Conservation (phyloP, 2,888 invertebrate species). For the Pediacus dermestoides region DNA sequence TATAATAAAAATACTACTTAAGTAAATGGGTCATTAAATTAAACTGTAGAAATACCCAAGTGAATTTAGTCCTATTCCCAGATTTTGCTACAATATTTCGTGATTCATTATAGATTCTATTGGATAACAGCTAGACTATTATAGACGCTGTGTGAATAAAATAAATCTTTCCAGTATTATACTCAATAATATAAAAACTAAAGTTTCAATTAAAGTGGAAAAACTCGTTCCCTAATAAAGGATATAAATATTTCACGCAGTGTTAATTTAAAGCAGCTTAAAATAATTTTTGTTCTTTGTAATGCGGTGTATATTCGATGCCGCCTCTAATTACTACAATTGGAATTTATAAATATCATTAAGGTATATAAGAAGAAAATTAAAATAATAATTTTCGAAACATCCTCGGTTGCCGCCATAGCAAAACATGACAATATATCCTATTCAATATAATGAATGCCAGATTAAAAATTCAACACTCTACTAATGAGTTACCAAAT, state of each 20-base stretch:
- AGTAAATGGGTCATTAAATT: too few relatives aligned
- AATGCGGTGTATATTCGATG: conserved; percentile 16
- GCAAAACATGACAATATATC: conserved; percentile 22
- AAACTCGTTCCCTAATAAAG: background rate
- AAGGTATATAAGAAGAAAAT: conserved; percentile 18
- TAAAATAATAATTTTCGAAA: conserved; percentile 25
- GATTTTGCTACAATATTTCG: too few relatives aligned
- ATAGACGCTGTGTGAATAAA: too few relatives aligned
- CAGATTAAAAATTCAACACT: conserved; percentile 33
- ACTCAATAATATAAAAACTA: too few relatives aligned
- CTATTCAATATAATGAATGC: conserved; percentile 34
- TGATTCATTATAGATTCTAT: too few relatives aligned
- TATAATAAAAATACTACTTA: too few relatives aligned
- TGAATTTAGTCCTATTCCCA: too few relatives aligned
- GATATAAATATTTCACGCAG: conserved; percentile 14
- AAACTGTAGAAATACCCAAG: too few relatives aligned
- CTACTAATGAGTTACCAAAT: conserved; percentile 35
- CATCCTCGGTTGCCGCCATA: conserved; percentile 1
- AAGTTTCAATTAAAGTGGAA: too few relatives aligned
- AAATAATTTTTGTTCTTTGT: conserved; percentile 13
- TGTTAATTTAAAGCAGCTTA: conserved; percentile 13
- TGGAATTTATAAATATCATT: conserved; percentile 25
- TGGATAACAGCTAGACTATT: too few relatives aligned
- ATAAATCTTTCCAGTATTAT: too few relatives aligned
- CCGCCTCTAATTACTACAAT: conserved; percentile 27